These are phyloP conservation scores for Mythimna vitellina DNA, from an alignment of 2,888 invertebrate species.

Conservation along the genomic window DNA sequence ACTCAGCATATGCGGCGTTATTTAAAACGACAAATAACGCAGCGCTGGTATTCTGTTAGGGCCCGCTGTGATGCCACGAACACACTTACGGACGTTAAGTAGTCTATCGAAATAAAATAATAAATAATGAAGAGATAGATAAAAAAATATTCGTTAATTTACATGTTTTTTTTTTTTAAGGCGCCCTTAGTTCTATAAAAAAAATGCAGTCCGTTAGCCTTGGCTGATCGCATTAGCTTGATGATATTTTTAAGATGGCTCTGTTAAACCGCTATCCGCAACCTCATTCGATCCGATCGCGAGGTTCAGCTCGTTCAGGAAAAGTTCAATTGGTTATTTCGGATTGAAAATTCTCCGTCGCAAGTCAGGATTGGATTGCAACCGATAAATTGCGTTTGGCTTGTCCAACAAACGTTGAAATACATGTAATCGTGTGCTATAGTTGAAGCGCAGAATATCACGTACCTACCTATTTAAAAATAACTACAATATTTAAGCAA, in stretches of 20 bases:
- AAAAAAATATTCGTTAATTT: no score
- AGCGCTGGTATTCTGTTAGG: no score
- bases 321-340: slow-evolving; percentile 36
- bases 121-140: no score
- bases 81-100: no score
- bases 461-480: slow-evolving; percentile 12
- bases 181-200: no score
- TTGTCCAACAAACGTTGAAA: slow-evolving; percentile 3
- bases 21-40: no score
- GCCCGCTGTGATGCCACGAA: no score
- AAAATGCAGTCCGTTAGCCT: no score
- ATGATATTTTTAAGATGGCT: not conserved
- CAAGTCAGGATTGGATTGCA: slow-evolving; percentile 32
- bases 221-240: no score
- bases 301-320: slow-evolving; percentile 2
- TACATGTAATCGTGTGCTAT: slow-evolving; percentile 5
- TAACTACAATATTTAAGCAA: not conserved
- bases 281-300: slow-evolving; percentile 11
- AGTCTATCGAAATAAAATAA: no score
- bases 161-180: no score
- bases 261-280: not conserved
- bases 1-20: no score
- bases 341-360: slow-evolving; percentile 21
- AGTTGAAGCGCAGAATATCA: not conserved
- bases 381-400: slow-evolving; percentile 25